Percentiles rank a stretch among this genome's conserved stretches.
phyloP scores from a whole-genome alignment of 1,140 invertebrate species.

The Ceratoteleas bidentatus region DNA sequence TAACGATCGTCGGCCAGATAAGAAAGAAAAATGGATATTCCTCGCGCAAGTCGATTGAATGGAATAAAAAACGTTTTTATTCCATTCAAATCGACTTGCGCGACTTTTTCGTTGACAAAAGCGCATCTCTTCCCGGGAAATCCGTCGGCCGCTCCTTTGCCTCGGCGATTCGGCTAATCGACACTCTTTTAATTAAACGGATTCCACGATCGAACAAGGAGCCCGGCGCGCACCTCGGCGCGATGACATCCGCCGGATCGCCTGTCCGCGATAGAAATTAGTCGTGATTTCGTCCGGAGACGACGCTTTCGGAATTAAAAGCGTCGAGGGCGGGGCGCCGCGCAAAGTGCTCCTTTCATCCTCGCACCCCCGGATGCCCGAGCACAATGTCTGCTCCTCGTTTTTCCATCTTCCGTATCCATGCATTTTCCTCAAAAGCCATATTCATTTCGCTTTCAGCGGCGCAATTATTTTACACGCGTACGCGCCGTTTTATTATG shows the following conservation, averaged over 20 bases:
- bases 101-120: slow-evolving; percentile 1
- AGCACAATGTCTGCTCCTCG: slow-evolving; percentile 61
- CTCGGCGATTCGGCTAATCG: slow-evolving; percentile 41
- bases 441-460: too few species aligned
- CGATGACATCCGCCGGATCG: slow-evolving; percentile 28
- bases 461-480: too few species aligned
- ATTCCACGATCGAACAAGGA: slow-evolving; percentile 51
- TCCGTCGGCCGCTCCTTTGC: slow-evolving; percentile 2
- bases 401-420: too few species aligned
- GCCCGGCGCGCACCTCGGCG: slow-evolving; percentile 29
- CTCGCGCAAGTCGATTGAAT: not conserved
- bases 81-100: too few species aligned
- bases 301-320: slow-evolving; percentile 65
- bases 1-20: too few species aligned
- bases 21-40: not conserved
- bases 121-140: slow-evolving; percentile 13
- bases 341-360: slow-evolving; percentile 67
- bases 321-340: slow-evolving; percentile 39
- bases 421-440: too few species aligned
- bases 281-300: slow-evolving; percentile 60
- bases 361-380: slow-evolving; percentile 40
- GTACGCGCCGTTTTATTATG: too few species aligned
- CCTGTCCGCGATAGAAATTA: slow-evolving; percentile 61
- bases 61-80: too few species aligned
- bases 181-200: slow-evolving; percentile 64